phyloP scores from a whole-genome alignment of 2,113 vertebrate genomes.

The Dendropsophus ebraccatus region DNA sequence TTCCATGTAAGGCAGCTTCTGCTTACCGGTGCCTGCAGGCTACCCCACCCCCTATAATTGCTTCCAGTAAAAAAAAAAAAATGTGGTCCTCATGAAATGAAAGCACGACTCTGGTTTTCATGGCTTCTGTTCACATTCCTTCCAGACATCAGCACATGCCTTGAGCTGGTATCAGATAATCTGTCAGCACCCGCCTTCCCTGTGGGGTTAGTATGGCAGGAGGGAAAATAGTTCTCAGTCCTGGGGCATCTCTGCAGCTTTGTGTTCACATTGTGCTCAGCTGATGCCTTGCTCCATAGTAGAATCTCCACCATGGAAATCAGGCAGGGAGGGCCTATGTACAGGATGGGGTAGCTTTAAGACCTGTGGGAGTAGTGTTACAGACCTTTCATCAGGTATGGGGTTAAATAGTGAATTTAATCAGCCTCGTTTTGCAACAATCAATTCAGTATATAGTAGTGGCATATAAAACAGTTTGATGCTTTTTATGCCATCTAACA shows the following conservation, averaged over 20 bases:
- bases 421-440: no score
- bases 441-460: no score
- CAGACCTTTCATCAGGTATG: no score
- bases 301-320: neutral
- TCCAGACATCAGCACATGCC: conserved; percentile 24
- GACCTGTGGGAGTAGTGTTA: no score
- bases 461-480: no score
- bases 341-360: no score
- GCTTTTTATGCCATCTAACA: no score
- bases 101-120: conserved; percentile 34
- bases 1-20: conserved; percentile 55
- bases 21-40: conserved; percentile 10
- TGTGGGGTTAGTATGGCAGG: neutral
- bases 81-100: conserved; percentile 23
- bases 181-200: conserved; percentile 22
- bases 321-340: neutral
- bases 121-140: conserved; percentile 34
- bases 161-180: conserved; percentile 22
- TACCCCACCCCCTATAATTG: conserved; percentile 41
- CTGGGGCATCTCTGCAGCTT: neutral
- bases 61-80: conserved; percentile 49
- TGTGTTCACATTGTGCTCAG: neutral
- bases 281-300: neutral
- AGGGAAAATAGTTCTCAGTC: neutral
- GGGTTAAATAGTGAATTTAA: no score